These are phyloP conservation scores for Sceloporus undulatus DNA, from an alignment of 2,113 vertebrate genomes.

Conservation along the genomic window DNA sequence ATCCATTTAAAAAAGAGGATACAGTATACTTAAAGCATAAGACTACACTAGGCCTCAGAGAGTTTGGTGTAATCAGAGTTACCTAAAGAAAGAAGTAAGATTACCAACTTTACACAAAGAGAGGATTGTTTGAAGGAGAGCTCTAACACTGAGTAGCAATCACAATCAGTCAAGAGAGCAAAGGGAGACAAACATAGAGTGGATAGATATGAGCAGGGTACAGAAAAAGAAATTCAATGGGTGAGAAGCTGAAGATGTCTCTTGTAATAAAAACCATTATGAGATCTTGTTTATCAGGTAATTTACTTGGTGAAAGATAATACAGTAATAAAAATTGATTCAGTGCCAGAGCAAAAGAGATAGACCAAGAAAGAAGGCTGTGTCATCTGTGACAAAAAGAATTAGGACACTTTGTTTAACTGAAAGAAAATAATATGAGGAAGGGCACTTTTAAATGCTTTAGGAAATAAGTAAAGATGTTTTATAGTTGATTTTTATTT, in stretches of 20 bases:
- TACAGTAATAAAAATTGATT: not conserved
- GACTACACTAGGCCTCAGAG: not conserved
- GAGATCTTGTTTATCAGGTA: conserved; percentile 9
- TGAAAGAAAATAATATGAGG: not conserved
- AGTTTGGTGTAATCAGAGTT: not conserved
- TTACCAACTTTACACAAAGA: not conserved
- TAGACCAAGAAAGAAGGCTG: not conserved
- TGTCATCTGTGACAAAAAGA: conserved; percentile 9
- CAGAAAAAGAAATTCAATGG: not conserved
- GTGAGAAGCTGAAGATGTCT: not conserved
- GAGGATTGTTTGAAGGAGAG: not conserved
- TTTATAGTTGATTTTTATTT: not conserved
- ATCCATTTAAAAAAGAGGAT: not conserved
- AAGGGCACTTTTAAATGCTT: not conserved
- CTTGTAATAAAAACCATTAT: not conserved
- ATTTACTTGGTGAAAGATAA: not conserved
- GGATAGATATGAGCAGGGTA: not conserved
- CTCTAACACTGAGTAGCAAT: not conserved
- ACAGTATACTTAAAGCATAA: conserved; percentile 1
- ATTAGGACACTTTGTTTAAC: not conserved
- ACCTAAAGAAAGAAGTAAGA: not conserved
- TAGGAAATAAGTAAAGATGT: not conserved
- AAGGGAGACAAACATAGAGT: not conserved
- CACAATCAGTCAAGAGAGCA: not conserved
- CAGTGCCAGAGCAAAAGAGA: not conserved